Conservation (phyloP, 1,140 invertebrate species). For the Drosophila pachea region DNA sequence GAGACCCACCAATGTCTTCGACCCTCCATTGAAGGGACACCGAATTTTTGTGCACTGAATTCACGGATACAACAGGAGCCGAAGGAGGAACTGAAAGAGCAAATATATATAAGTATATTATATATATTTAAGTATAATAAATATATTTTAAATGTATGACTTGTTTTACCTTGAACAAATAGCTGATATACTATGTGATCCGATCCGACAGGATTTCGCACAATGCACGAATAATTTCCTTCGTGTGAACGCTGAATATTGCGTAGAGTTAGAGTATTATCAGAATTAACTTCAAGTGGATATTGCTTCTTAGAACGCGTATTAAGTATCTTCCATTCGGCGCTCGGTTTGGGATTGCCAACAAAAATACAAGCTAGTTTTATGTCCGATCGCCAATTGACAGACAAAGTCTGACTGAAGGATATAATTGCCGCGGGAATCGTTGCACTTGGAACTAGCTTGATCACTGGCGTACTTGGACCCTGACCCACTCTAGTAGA, state of each 20-base stretch:
- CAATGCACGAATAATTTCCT: constrained; percentile 84
- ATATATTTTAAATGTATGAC: neutral
- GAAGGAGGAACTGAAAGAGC: constrained; percentile 82
- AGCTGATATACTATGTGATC: constrained; percentile 83
- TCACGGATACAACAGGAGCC: constrained; percentile 83
- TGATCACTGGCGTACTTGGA: constrained; percentile 81
- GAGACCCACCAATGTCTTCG: constrained; percentile 83
- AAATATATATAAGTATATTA: neutral
- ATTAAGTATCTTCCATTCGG: constrained; percentile 80
- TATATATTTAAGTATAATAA: neutral
- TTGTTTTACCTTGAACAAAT: constrained; percentile 80
- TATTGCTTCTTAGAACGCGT: constrained; percentile 56
- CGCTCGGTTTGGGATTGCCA: constrained; percentile 81
- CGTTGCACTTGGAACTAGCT: constrained; percentile 79
- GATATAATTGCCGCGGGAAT: constrained; percentile 83
- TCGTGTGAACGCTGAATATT: constrained; percentile 82
- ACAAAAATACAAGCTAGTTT: constrained; percentile 82
- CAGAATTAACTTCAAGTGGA: constrained; percentile 79
- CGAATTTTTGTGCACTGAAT: constrained; percentile 83
- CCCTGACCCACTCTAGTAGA: constrained; percentile 82
- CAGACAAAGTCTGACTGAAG: constrained; percentile 80
- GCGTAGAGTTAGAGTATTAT: constrained; percentile 82
- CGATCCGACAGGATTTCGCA: constrained; percentile 81
- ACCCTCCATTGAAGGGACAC: constrained; percentile 85
- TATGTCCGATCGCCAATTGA: constrained; percentile 81